Percentiles rank a stretch among this genome's conserved stretches.
phyloP scores from a whole-genome alignment of 1,140 invertebrate genomes.

The Ditylenchus dipsaci region DNA sequence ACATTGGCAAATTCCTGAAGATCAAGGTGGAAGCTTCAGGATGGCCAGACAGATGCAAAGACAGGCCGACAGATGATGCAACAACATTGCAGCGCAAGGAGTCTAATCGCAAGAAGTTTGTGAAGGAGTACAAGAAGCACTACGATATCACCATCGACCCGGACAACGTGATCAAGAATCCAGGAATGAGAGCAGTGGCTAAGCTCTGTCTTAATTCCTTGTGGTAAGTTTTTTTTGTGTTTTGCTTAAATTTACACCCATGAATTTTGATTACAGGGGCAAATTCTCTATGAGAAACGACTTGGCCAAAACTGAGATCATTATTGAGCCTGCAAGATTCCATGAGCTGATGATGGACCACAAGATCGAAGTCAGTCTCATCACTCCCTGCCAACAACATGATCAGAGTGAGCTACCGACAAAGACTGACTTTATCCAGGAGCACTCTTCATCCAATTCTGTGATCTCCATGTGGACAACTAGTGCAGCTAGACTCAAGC shows the following conservation, averaged over 20 bases:
- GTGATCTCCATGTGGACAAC: constrained; percentile 6
- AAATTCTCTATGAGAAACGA: constrained; percentile 9
- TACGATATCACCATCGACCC: not conserved
- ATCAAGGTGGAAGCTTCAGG: constrained; percentile 6
- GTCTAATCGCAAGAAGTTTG: no score
- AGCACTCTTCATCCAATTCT: not conserved
- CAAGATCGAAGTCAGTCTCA: not conserved
- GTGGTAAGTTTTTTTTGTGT: not conserved
- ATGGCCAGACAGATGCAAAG: not conserved
- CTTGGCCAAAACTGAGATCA: not conserved
- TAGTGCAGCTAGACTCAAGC: constrained; percentile 1
- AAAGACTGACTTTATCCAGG: constrained; percentile 1
- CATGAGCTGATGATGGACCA: not conserved
- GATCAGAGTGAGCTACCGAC: not conserved
- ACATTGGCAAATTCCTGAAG: constrained; percentile 10
- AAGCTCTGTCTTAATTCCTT: constrained; percentile 4
- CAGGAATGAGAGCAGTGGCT: not conserved
- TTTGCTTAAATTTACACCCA: not conserved
- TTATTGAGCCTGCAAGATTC: not conserved
- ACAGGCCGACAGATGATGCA: no score
- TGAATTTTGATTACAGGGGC: not conserved
- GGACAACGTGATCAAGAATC: not conserved
- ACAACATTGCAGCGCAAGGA: no score
- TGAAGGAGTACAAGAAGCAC: not conserved
- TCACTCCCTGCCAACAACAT: no score